These are phyloP conservation scores for Drosophila seclusa DNA, from an alignment of 2,888 invertebrate genomes.

Conservation along the genomic window DNA sequence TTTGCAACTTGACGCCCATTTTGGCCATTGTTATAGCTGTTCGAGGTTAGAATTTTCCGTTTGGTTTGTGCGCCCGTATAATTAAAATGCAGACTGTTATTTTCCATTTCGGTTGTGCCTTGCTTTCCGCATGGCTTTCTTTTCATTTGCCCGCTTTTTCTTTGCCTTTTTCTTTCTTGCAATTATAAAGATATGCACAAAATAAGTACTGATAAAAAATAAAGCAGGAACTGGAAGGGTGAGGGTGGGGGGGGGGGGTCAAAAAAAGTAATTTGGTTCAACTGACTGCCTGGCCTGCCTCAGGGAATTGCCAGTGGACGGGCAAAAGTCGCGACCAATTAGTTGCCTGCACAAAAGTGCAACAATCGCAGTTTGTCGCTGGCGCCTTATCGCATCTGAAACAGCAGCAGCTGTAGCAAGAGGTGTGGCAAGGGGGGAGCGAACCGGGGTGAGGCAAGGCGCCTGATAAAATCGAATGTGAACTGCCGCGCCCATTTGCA, in stretches of 20 bases:
- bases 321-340: slow-evolving; percentile 59
- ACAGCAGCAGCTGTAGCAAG: neutral
- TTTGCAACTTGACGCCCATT: slow-evolving; percentile 42
- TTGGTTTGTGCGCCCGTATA: slow-evolving; percentile 54
- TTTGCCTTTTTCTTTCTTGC: slow-evolving; percentile 29
- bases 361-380: slow-evolving; percentile 28
- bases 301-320: slow-evolving; percentile 20
- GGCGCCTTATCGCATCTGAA: slow-evolving; percentile 37
- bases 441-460: neutral
- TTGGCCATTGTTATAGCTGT: slow-evolving; percentile 46
- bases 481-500: slow-evolving; percentile 46
- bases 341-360: slow-evolving; percentile 50
- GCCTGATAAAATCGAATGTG: slow-evolving; percentile 52
- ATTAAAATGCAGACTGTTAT: slow-evolving; percentile 79
- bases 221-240: neutral
- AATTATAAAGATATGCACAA: slow-evolving; percentile 77
- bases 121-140: slow-evolving; percentile 50
- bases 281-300: slow-evolving; percentile 38
- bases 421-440: neutral
- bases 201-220: slow-evolving; percentile 58
- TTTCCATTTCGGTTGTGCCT: slow-evolving; percentile 35
- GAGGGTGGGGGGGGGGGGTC: neutral
- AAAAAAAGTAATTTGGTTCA: slow-evolving; percentile 72
- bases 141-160: slow-evolving; percentile 6
- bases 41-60: slow-evolving; percentile 67